Evolutionary conservation across 2,888 invertebrate species (phyloP).

Genomic region (Leptopterna dolabrata): DNA sequence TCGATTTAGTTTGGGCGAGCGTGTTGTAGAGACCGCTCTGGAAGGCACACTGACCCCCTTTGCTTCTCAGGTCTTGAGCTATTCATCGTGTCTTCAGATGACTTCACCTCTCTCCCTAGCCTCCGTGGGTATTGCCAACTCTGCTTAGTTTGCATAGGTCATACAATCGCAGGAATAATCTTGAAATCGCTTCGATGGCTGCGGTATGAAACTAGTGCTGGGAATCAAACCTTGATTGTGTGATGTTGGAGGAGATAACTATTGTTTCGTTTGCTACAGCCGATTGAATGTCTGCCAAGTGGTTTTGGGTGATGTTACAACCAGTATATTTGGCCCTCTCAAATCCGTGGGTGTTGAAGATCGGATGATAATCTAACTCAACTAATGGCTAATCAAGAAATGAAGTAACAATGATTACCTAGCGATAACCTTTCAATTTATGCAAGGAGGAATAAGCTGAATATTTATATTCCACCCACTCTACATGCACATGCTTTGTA

Average conservation of each 20-base stretch:
- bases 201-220: neutral
- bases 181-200: neutral
- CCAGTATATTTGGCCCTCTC: neutral
- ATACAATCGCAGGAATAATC: neutral
- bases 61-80: neutral
- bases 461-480: too few species aligned
- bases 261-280: neutral
- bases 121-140: neutral
- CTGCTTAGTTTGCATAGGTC: conserved; percentile 3
- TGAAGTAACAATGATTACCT: too few species aligned
- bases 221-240: neutral
- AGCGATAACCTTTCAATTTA: too few species aligned
- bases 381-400: too few species aligned
- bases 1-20: neutral
- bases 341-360: neutral
- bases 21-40: neutral
- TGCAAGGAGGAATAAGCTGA: too few species aligned
- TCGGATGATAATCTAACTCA: neutral
- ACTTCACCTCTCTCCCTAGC: conserved; percentile 2
- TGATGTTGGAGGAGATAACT: neutral
- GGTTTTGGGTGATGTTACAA: neutral
- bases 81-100: neutral
- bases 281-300: neutral
- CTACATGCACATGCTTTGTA: too few species aligned
- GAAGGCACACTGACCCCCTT: neutral